phyloP scores from a whole-genome alignment of 2,113 vertebrate species.

The Proteles cristata region DNA sequence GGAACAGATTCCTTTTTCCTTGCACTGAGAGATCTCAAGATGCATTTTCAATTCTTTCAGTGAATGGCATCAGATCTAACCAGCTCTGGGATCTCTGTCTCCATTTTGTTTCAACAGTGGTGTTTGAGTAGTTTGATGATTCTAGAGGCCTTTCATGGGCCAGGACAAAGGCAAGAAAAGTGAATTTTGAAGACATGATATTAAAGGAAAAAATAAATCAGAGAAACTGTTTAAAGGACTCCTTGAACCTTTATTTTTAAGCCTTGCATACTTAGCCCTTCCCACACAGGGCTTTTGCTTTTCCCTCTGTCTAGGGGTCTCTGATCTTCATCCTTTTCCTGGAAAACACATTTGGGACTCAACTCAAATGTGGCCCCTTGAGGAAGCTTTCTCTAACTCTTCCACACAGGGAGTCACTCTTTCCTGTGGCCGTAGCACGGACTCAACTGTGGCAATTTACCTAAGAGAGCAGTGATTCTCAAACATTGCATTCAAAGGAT shows the following conservation, averaged over 20 bases:
- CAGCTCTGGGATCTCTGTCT: neutral
- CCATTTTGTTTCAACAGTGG: neutral
- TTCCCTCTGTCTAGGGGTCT: neutral
- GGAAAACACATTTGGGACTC: neutral
- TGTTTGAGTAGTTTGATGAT: neutral
- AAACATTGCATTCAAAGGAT: neutral
- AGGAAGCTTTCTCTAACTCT: neutral
- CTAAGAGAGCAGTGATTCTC: neutral
- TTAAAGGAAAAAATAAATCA: conserved; percentile 26
- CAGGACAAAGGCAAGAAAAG: neutral
- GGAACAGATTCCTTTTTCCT: neutral
- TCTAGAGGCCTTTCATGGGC: neutral
- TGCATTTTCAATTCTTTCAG: neutral
- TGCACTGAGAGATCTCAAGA: neutral
- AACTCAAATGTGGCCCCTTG: neutral
- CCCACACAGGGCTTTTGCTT: neutral
- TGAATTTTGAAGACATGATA: neutral
- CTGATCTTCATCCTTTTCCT: neutral
- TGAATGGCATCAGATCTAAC: neutral
- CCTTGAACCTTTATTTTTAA: neutral
- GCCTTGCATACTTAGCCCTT: neutral
- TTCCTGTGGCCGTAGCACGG: neutral
- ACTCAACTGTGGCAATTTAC: neutral
- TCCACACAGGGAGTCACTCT: neutral
- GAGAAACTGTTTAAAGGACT: neutral